Base-by-base conservation (phyloP, 2,113 vertebrate species). In the Corythaeola cristata region DNA sequence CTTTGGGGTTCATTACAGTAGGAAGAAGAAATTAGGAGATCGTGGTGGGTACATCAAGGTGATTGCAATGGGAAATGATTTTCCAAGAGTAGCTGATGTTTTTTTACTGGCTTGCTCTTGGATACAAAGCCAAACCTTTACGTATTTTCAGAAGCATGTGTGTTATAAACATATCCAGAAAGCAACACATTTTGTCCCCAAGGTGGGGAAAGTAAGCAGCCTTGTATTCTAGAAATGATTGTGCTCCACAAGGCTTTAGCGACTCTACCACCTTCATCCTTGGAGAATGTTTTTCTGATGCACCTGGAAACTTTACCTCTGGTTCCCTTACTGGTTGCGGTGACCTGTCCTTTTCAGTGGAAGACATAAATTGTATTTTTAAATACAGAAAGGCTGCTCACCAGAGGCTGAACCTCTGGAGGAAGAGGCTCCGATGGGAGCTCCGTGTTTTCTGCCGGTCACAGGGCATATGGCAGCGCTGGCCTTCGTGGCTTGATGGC, bases 131-230 rank as follows among this genome's bases (percentile, higher is more conserved):
- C 35, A 76, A 45, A 45, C 20, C 26, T 80, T 44, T 15, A 11
- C 12, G 14, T 1, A 0, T 56, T 84, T 63, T 71, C 39, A 71
- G 47, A 67, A 68, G 44, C 28, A 18, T 0, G 0, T 44, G 12
- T 33, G 7, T 50, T 71, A 33, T 11, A 63, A 84, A 50, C 22
- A 11, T 4, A 52, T 4, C 9, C 14, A 33, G 52, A 72, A 68
- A 82, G 17, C n/a, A 67, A 52, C 0, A 0, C 1, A 4, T 37
- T 53, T 66, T 58, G 21, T 53, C 30, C 30, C 12, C 18, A 33
- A 30, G 30, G 18, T 32, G 35, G 77, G 12, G 33, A 64, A 52
- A 1, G 1, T 20, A 20, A 74, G 26, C 49, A 82, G 33, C 30
- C 12, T 33, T 16, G 16, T 53, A 62, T 52, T 79, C 67, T 63